These are phyloP conservation scores for Galaxea fascicularis DNA, from an alignment of 92 coral and sea anemone genomes.

Conservation along the genomic window DNA sequence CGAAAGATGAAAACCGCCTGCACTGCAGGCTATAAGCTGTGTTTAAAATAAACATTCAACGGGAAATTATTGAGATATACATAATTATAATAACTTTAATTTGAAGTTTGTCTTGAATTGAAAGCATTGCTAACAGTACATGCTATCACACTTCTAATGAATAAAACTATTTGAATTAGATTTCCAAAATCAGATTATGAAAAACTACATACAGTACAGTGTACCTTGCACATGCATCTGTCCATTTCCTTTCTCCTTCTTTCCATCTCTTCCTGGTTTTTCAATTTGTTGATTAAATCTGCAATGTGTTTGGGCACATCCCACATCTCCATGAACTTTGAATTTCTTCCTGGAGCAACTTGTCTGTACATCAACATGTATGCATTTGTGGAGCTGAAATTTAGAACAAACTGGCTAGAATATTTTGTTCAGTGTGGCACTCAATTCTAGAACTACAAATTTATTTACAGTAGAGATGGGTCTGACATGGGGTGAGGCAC, in stretches of 20 bases:
- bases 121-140: too few relatives aligned
- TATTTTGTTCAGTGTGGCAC: not conserved
- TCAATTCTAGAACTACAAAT: not conserved
- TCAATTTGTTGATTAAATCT: slow-evolving; percentile 57
- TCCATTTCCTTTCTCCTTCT: slow-evolving; percentile 77
- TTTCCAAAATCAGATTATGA: not conserved
- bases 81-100: too few relatives aligned
- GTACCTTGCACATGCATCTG: slow-evolving; percentile 86
- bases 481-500: too few relatives aligned
- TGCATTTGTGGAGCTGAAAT: slow-evolving; percentile 93
- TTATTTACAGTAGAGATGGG: not conserved
- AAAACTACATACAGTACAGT: not conserved
- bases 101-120: too few relatives aligned
- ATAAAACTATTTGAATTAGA: too few relatives aligned
- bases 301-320: slow-evolving; percentile 83
- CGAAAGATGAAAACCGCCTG: too few relatives aligned
- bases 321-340: slow-evolving; percentile 68
- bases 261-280: slow-evolving; percentile 76
- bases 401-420: not conserved
- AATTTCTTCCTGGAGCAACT: slow-evolving; percentile 64
- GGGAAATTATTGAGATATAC: too few relatives aligned
- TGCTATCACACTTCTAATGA: too few relatives aligned
- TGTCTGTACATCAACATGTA: slow-evolving; percentile 99
- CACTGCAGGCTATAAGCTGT: too few relatives aligned
- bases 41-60: too few relatives aligned